Base-by-base conservation (phyloP, 2,113 vertebrate species). In the Urocolius indicus region DNA sequence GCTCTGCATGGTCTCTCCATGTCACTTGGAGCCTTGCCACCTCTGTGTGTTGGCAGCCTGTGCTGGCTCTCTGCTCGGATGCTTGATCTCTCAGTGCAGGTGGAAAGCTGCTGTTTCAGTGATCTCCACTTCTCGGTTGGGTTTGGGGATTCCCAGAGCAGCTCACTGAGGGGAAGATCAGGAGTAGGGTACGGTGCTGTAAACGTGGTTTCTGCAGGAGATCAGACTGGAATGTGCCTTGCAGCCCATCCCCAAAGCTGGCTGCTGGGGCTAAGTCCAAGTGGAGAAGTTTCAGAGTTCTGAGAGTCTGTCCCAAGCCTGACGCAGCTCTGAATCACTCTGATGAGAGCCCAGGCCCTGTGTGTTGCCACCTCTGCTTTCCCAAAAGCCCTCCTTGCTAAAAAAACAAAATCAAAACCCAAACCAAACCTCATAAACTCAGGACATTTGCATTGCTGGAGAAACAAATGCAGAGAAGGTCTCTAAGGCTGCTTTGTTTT, bases 251-350 rank as follows among this genome's bases (percentile, higher is more conserved):
- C 29, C 67, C 45, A 16, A 5, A 34, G 45, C 54, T 86, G 75
- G 2, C 46, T 67, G n/a, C 16, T 58, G 43, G 15, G 48, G 24
- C 52, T 82, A 2, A 5, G 5, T 20, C 48, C 43, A 34, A 68
- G 22, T 2, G 11, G 45, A 55, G 66, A 38, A 23, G 26, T 49
- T 61, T 59, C 14, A 4, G 1, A 10, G 15, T 30, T 69, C 32
- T 38, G 29, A n/a, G 82, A 38, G 8, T 16, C 51, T 55, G 62
- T 38, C 67, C 22, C 41, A 20, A 11, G 34, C 7, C 22, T 29
- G 29, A 10, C 9, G 6, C 11, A 0, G 1, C 36, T 43, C 77
- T 0, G 0, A 24, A 13, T 23, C 24, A 4, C 17, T 6, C 62
- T 0, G 3, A 1, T 21, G 55, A 30, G 38, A 74, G 49, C 26